These are phyloP conservation scores for Cirrhinus mrigala DNA, from an alignment of 2,797 vertebrate genomes.

Conservation along the genomic window DNA sequence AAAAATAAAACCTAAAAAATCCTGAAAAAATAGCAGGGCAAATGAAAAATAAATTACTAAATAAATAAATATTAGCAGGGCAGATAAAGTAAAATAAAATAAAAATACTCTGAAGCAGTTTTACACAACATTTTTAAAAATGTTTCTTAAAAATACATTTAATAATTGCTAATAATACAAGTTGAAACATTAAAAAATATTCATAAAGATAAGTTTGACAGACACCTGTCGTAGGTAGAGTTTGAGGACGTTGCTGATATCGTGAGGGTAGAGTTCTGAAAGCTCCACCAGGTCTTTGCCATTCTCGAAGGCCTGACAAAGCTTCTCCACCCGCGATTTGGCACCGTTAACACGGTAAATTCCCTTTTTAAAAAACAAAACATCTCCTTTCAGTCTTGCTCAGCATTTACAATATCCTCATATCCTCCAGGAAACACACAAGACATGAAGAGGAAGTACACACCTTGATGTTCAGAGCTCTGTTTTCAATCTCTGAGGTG, in stretches of 20 bases:
- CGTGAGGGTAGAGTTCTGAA: conserved; percentile 94
- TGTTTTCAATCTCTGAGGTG: conserved; percentile 93
- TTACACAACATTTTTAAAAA: not conserved
- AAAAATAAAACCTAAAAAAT: no score
- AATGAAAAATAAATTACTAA: no score
- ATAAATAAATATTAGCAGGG: no score
- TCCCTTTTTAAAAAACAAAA: conserved; percentile 77
- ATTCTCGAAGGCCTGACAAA: conserved; percentile 98
- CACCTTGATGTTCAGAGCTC: conserved; percentile 95
- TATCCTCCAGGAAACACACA: not conserved
- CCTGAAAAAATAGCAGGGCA: no score
- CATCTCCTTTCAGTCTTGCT: not conserved
- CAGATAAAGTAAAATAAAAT: not conserved
- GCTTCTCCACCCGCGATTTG: conserved; percentile 96
- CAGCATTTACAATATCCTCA: not conserved
- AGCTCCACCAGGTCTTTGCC: conserved; percentile 96
- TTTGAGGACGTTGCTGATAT: conserved; percentile 98
- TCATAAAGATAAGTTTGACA: not conserved
- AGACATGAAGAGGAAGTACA: not conserved
- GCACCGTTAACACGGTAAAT: conserved; percentile 98
- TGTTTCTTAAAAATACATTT: not conserved
- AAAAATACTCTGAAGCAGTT: not conserved
- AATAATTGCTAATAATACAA: not conserved
- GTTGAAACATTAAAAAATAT: not conserved
- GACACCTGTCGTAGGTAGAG: conserved; percentile 93